Evolutionary conservation across 2,113 vertebrate species (phyloP).

Genomic region (Podarcis cretensis): DNA sequence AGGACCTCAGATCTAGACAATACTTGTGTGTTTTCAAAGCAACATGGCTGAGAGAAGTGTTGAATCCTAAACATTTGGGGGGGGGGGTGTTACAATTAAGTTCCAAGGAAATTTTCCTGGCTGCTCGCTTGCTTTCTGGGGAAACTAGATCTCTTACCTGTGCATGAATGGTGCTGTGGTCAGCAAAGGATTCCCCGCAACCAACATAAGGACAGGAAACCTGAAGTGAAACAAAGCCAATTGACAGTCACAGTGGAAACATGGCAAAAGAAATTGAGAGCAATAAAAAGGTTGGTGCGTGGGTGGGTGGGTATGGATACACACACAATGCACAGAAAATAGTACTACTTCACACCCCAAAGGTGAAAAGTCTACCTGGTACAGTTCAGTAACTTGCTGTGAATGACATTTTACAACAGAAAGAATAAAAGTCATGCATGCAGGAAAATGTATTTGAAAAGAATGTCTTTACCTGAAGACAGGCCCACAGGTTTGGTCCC

Average conservation of each 20-base stretch:
- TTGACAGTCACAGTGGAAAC: background rate
- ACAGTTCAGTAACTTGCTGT: background rate
- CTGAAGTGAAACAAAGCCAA: conserved; percentile 68
- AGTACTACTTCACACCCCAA: background rate
- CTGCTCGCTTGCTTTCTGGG: too few relatives aligned
- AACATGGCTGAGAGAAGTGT: accelerated
- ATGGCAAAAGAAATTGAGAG: background rate
- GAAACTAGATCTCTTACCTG: conserved; percentile 80
- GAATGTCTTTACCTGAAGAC: conserved; percentile 88
- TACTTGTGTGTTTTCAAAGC: background rate
- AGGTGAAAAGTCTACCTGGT: background rate
- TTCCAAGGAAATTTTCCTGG: background rate
- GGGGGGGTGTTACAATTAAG: too few relatives aligned
- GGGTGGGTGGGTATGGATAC: too few relatives aligned
- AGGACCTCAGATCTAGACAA: background rate
- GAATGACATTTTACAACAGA: accelerated
- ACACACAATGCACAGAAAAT: background rate
- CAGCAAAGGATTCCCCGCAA: conserved; percentile 93
- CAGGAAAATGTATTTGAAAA: background rate
- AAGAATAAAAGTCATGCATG: conserved; percentile 1
- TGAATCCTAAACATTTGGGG: background rate
- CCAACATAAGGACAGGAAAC: conserved; percentile 91
- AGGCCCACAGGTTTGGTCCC: conserved; percentile 97
- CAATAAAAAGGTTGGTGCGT: background rate
- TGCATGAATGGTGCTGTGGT: conserved; percentile 96